phyloP scores from a whole-genome alignment of 2,888 invertebrate species.

The Cantharis flavilabris region DNA sequence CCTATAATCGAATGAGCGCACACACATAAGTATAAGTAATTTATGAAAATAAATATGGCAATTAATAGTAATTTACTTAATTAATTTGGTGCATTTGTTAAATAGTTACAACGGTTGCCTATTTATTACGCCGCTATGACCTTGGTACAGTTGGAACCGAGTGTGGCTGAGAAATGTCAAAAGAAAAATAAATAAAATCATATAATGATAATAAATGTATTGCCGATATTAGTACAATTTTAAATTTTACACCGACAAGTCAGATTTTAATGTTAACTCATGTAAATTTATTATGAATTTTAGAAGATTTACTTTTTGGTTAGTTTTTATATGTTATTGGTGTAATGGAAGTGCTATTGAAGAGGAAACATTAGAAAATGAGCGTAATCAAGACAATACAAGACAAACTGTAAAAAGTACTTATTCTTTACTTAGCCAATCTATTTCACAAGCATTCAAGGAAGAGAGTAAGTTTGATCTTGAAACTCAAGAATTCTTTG shows the following conservation, averaged over 20 bases:
- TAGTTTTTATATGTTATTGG: conserved; percentile 48
- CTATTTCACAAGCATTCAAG: conserved; percentile 62
- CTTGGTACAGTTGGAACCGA: conserved; percentile 13
- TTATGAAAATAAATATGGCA: not conserved
- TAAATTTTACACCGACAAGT: not conserved
- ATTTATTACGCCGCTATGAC: not conserved
- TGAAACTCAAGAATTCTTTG: not conserved
- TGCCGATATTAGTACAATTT: not conserved
- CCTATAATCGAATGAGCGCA: not conserved
- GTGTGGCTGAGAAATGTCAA: conserved; percentile 49
- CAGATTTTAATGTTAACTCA: conserved; percentile 1
- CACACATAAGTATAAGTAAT: not conserved
- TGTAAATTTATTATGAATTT: conserved; percentile 37
- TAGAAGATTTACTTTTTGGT: conserved; percentile 48
- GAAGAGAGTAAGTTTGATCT: conserved; percentile 62
- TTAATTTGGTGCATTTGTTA: not conserved
- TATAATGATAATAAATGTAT: conserved; percentile 44
- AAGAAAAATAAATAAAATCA: conserved; percentile 43
- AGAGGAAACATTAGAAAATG: conserved; percentile 32
- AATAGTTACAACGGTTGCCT: not conserved
- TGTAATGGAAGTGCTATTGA: conserved; percentile 38
- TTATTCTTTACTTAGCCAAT: conserved; percentile 60
- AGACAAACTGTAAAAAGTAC: conserved; percentile 48
- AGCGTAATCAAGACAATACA: conserved; percentile 19
- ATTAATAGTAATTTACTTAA: not conserved